Base-by-base conservation (phyloP, 2,797 vertebrate species). In the Nannoperca obscura region DNA sequence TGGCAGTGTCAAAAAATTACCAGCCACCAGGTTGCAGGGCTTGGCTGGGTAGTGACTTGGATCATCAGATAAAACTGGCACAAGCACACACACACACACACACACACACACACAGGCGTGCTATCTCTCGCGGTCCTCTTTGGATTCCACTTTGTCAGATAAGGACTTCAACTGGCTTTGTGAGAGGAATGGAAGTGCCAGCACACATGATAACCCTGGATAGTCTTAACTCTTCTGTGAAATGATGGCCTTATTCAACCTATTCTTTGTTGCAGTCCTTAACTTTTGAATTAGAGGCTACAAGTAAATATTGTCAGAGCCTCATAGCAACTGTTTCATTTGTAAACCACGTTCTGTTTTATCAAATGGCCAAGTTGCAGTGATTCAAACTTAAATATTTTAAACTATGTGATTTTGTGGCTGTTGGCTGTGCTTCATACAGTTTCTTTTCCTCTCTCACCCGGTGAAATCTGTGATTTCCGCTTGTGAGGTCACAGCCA, bases 401-500 rank as follows among this genome's bases (percentile, higher is more conserved):
- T 36, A 2, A 19, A 36, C 52, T 40, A 2, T 40, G 2, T 73
- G 40, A 74, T 80, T 76, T 71, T 50, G 24, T 27, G 55, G 53
- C 77, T 42, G 34, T 61, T 52, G 63, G 54, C 61, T 22, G 10
- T 71, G 63, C 61, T 78, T 74, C 71, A 70, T 64, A 46, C 71
- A 30, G 7, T 63, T 61, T 70, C 42, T 64, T 57, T 59, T 55
- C 22, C 74, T 75, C 49, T 77, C 77, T 86, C 84, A 74, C 54
- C 54, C 69, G 11, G 58, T 87, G 81, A 85, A 88, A 89, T 89
- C 75, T 89, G 76, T 76, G 76, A 87, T 87, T 91, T 89, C 82
- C 85, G 75, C 72, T 32, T 83, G 86, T 76, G 90, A 93, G 89
- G 89, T 93, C 88, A 84, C 87, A 90, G 83, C 88, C 86, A 64